Evolutionary conservation across 2,888 invertebrate species (phyloP), one percentile per base, ranked within the genome.

Genomic region (Orthonychiurus folsomi): DNA sequence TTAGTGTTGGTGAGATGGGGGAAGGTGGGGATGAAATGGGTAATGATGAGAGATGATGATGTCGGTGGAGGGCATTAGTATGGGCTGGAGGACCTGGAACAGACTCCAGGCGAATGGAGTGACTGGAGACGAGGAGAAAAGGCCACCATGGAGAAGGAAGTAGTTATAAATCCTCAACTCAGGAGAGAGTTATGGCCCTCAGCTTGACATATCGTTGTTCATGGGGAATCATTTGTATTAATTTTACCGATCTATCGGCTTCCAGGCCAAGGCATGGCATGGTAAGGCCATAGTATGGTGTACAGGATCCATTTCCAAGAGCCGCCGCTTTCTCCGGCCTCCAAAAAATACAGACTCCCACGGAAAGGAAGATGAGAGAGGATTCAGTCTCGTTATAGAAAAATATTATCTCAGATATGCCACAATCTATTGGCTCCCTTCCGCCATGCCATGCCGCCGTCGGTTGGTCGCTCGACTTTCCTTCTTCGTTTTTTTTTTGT

Each of bases 161-260:
- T n/a, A 61, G 69, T 63, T 64, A 67, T 70, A 70, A 70, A 70
- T 70, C 68, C 63, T 69, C 27, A 26, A 58, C 48, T 63, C 52
- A 55, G 59, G 59, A 58, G 68, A 70, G 70, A 69, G 68, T 70
- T 70, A 70, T 70, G 67, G 67, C 62, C 62, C 57, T 63, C 57
- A 50, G 60, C 64, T 62, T 61, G 70, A 70, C 70, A 67, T 70
- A 70, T 69, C 68, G 59, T 65, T 69, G 67, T 67, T 69, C 69
- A 67, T 68, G 66, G 66, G 63, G 67, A 69, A 70, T 67, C 68
- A 70, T 70, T 70, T 70, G 70, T 70, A 69, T 70, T 70, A 70
- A 70, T 70, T 70, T 70, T 67, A 66, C 67, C 67, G 68, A 70
- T 70, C 68, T 65, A 70, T 66, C 66, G 63, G 64, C n/a, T n/a